Percentiles rank a stretch among this genome's conserved stretches.
phyloP scores from a whole-genome alignment of 35 echinoderm and acorn worm species.

The Anneissia japonica region DNA sequence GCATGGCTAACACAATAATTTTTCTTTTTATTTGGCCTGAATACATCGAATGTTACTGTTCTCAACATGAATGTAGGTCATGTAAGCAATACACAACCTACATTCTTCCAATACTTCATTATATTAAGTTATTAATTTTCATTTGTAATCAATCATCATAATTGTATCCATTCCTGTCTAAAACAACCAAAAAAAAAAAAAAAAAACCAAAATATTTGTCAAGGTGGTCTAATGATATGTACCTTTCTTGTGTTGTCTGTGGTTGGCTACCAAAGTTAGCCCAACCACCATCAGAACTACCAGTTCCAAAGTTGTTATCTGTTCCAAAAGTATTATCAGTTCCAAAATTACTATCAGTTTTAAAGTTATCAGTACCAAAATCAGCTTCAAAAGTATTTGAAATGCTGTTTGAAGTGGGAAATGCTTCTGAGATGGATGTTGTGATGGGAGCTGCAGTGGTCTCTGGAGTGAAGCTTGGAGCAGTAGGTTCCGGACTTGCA shows the following conservation, averaged over 20 bases:
- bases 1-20: no score
- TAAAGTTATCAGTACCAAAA: neutral
- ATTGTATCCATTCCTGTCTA: no score
- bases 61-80: no score
- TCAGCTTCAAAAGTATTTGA: neutral
- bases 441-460: neutral
- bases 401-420: neutral
- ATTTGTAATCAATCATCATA: no score
- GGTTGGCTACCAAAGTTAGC: slow-evolving; percentile 25
- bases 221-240: no score
- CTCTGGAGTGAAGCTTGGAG: neutral
- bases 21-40: no score
- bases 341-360: neutral
- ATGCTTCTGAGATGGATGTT: neutral
- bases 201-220: no score
- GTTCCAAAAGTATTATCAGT: neutral
- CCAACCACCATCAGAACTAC: slow-evolving; percentile 14
- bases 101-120: no score
- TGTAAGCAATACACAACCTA: no score
- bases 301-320: neutral
- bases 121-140: no score
- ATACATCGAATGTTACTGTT: no score
- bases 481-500: slow-evolving; percentile 45
- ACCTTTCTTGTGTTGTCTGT: neutral
- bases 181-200: no score